These are phyloP conservation scores for Anhinga rufa DNA, from an alignment of 2,113 vertebrate genomes.

Conservation along the genomic window DNA sequence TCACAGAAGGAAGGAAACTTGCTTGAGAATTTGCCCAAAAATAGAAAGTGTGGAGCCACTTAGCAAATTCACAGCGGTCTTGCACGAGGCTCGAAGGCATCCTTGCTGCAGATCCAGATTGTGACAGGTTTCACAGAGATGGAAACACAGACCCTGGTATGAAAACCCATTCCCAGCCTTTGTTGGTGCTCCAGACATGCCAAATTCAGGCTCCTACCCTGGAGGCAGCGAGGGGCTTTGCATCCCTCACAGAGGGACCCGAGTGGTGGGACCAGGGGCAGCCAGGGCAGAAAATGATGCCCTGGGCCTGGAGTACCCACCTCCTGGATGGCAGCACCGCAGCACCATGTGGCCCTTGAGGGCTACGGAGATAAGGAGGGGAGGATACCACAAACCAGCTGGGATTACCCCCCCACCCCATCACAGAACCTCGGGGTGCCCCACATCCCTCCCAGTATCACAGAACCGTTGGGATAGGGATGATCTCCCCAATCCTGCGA, in stretches of 20 bases:
- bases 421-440: not conserved
- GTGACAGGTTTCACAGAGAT: not conserved
- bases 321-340: not conserved
- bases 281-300: not conserved
- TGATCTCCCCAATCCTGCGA: fast-evolving
- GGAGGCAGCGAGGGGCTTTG: fast-evolving
- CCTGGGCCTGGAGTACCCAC: not conserved
- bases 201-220: not conserved
- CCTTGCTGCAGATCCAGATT: not conserved
- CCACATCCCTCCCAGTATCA: fast-evolving
- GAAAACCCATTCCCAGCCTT: not conserved
- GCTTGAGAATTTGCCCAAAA: not conserved
- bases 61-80: not conserved
- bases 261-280: not conserved
- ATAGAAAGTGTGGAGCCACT: not conserved
- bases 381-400: not conserved
- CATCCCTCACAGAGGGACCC: not conserved
- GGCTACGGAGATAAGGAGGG: not conserved
- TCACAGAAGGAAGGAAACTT: not conserved
- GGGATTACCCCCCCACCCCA: not conserved
- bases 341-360: no score
- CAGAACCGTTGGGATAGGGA: not conserved
- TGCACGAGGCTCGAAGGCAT: fast-evolving
- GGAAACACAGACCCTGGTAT: not conserved
- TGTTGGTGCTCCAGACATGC: not conserved